Conservation (phyloP, 2,797 vertebrate genomes). For the Heliangelus exortis region DNA sequence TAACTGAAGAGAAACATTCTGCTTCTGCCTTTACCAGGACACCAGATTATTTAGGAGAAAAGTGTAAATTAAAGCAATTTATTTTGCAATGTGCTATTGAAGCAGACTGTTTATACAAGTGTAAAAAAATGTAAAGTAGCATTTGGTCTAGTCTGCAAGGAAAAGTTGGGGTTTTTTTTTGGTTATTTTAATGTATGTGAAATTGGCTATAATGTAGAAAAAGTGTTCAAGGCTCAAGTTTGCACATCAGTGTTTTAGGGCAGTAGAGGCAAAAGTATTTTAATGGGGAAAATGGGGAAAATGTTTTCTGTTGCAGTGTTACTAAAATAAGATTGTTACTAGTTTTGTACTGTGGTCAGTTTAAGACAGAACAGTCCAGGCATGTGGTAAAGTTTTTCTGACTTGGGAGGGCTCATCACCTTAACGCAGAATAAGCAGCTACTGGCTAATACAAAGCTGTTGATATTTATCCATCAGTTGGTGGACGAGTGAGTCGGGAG, state of each 20-base stretch:
- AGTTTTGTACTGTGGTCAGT: not conserved
- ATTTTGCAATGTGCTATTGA: slow-evolving; percentile 72
- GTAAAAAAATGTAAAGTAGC: slow-evolving; percentile 71
- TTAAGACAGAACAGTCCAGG: not conserved
- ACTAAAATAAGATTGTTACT: not conserved
- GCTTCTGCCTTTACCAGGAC: slow-evolving; percentile 59
- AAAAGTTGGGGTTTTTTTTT: not conserved
- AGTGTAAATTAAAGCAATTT: slow-evolving; percentile 77
- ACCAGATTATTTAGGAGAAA: slow-evolving; percentile 72
- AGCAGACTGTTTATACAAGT: slow-evolving; percentile 75
- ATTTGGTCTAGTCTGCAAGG: slow-evolving; percentile 68
- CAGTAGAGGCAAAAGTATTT: not conserved
- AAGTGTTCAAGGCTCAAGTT: not conserved
- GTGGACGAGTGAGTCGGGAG: slow-evolving; percentile 96
- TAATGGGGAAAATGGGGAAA: not conserved
- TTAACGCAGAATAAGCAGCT: not conserved
- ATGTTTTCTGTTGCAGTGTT: not conserved
- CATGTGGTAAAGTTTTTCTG: not conserved
- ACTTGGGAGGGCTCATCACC: not conserved
- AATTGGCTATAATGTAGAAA: slow-evolving; percentile 11
- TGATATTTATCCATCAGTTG: slow-evolving; percentile 83
- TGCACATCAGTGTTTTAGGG: not conserved
- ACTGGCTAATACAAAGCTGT: slow-evolving; percentile 59
- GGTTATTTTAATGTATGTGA: not conserved
- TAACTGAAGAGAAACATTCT: slow-evolving; percentile 47